These are phyloP conservation scores for Protobothrops flavoviridis DNA, from an alignment of 2,113 vertebrate species.

Conservation along the genomic window DNA sequence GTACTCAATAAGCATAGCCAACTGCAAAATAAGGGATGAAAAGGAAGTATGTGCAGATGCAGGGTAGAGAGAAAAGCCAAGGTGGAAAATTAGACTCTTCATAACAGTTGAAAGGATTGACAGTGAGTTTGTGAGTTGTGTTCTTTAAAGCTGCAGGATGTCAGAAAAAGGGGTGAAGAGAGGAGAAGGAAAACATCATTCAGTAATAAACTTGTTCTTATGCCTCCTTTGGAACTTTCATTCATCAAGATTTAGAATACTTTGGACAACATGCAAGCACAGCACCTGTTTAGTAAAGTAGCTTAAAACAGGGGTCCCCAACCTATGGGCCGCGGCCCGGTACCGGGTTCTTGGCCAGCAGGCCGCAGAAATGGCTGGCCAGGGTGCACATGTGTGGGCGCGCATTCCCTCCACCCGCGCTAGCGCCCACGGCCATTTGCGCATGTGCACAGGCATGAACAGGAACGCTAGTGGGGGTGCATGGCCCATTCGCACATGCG, in stretches of 20 bases:
- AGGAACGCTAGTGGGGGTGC: too few relatives aligned
- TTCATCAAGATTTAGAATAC: background rate
- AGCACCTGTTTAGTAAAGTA: background rate
- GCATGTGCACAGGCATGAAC: too few relatives aligned
- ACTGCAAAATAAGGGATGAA: conserved; percentile 64
- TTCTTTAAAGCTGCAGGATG: conserved; percentile 50
- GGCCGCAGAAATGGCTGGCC: too few relatives aligned
- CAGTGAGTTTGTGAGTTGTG: conserved; percentile 8
- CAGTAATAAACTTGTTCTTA: background rate
- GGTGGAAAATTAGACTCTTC: background rate
- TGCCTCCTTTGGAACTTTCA: background rate
- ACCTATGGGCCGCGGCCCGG: too few relatives aligned
- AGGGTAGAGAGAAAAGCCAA: background rate
- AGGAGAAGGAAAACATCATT: background rate
- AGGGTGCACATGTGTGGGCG: too few relatives aligned
- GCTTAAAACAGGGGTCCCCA: too few relatives aligned
- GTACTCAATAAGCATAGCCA: conserved; percentile 48
- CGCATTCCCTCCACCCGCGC: too few relatives aligned
- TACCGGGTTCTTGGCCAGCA: too few relatives aligned
- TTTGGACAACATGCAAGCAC: background rate
- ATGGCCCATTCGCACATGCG: too few relatives aligned
- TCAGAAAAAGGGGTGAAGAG: background rate
- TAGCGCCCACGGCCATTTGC: too few relatives aligned
- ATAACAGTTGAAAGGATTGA: conserved; percentile 39
- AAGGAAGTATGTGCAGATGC: conserved; percentile 24